phyloP scores from a whole-genome alignment of 2,888 invertebrate genomes.

The Drosophila mimica region DNA sequence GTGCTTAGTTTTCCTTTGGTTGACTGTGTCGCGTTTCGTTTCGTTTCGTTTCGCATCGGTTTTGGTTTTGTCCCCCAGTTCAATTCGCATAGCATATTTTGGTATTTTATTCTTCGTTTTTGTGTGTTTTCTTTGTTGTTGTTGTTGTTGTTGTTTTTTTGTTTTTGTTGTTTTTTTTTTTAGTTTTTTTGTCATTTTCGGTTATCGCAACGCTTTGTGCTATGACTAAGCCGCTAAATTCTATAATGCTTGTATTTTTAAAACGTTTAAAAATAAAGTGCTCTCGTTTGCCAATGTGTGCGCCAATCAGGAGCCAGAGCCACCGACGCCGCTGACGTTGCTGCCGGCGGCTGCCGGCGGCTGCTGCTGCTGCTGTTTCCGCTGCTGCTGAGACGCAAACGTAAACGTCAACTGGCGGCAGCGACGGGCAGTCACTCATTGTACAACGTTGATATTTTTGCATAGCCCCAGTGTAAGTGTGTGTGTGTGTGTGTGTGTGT shows the following conservation, averaged over 20 bases:
- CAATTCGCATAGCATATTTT: conserved; percentile 54
- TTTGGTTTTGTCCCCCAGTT: conserved; percentile 21
- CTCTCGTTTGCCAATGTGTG: conserved; percentile 80
- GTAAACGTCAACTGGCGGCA: conserved; percentile 27
- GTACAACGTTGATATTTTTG: conserved; percentile 46
- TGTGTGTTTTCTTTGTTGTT: neutral
- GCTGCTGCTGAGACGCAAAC: conserved; percentile 13
- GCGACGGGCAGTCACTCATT: conserved; percentile 37
- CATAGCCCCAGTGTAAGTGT: conserved; percentile 15
- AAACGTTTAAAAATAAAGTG: conserved; percentile 79
- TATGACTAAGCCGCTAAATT: conserved; percentile 74
- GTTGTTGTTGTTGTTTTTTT: conserved; percentile 8
- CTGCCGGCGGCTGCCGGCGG: neutral
- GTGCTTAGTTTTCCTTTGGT: conserved; percentile 37
- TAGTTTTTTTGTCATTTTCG: neutral
- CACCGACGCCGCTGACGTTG: conserved; percentile 35
- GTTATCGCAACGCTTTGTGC: conserved; percentile 33
- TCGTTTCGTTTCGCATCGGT: conserved; percentile 2
- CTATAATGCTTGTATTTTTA: conserved; percentile 79
- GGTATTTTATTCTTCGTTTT: conserved; percentile 5
- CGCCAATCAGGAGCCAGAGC: conserved; percentile 77
- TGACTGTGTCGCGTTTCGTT: conserved; percentile 21
- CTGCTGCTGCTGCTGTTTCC: neutral
- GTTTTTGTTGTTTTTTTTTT: conserved; percentile 23
- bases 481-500: neutral